A percentile compares a stretch with the other conserved stretches of the same genome.
Conservation (phyloP, 2,888 invertebrate genomes). For the Plagodis dolabraria region DNA sequence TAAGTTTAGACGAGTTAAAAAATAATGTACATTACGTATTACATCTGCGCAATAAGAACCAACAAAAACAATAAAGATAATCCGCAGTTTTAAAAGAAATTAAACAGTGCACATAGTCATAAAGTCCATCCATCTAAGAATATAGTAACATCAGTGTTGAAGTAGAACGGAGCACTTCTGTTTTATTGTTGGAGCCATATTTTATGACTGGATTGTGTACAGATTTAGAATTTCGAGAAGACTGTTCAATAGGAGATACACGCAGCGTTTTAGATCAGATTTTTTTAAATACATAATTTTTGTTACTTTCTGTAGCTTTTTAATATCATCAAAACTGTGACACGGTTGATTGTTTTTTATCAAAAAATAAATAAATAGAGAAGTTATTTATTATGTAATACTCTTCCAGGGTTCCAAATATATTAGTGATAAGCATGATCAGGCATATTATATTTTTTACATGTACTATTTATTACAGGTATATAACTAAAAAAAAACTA, state of each 20-base stretch:
- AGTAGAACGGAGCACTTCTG: conserved; percentile 77
- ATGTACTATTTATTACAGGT: no score
- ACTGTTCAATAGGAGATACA: conserved; percentile 39
- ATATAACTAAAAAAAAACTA: no score
- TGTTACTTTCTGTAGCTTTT: no score
- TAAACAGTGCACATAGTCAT: conserved; percentile 63
- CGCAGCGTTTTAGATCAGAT: conserved; percentile 31
- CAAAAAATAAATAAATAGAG: no score
- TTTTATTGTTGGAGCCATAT: conserved; percentile 84
- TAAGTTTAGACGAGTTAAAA: background rate
- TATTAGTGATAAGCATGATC: no score
- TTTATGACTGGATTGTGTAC: conserved; percentile 84
- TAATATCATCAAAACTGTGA: no score
- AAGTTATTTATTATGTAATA: no score
- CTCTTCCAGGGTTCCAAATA: no score
- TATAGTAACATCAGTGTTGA: conserved; percentile 75
- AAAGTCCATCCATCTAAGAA: conserved; percentile 74
- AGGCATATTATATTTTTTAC: no score
- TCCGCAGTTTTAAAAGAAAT: conserved; percentile 51
- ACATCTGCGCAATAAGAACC: no score
- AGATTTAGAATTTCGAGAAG: conserved; percentile 69
- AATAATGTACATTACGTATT: background rate
- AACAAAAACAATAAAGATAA: conserved; percentile 21
- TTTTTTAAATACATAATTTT: no score
- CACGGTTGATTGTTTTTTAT: no score